phyloP scores from a whole-genome alignment of 2,888 invertebrate genomes.

The Cetonia aurata region DNA sequence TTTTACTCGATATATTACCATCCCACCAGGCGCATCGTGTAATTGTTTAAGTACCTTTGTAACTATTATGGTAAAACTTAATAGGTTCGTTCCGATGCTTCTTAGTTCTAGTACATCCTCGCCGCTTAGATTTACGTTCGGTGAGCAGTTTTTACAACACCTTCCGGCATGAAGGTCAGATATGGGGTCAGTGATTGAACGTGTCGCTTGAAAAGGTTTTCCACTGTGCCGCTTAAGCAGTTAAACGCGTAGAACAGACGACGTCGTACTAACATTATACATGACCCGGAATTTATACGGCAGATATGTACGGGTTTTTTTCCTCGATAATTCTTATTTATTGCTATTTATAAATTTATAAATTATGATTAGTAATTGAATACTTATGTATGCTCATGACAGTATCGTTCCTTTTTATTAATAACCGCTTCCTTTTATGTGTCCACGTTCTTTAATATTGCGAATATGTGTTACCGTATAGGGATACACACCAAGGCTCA shows the following conservation, averaged over 20 bases:
- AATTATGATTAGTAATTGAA: slow-evolving; percentile 20
- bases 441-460: not conserved
- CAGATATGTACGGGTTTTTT: slow-evolving; percentile 9
- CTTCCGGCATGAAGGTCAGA: slow-evolving; percentile 38
- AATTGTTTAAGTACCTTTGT: slow-evolving; percentile 23
- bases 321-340: slow-evolving; percentile 16
- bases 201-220: slow-evolving; percentile 32
- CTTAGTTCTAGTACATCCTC: slow-evolving; percentile 19
- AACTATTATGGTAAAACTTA: slow-evolving; percentile 18
- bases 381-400: not conserved
- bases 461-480: not conserved
- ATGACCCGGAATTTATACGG: slow-evolving; percentile 30
- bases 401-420: no score
- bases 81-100: slow-evolving; percentile 19
- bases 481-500: no score
- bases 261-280: slow-evolving; percentile 10
- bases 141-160: slow-evolving; percentile 21
- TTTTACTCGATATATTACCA: slow-evolving; percentile 18
- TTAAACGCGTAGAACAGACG: not conserved
- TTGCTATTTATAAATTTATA: slow-evolving; percentile 10
- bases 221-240: slow-evolving; percentile 18
- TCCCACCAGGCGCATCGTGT: slow-evolving; percentile 7
- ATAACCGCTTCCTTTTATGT: not conserved
- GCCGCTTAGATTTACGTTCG: slow-evolving; percentile 35
- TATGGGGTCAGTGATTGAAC: slow-evolving; percentile 37